A percentile compares a stretch with the other conserved stretches of the same genome.
Conservation (phyloP, 2,113 vertebrate species). For the Myotis brandtii region DNA sequence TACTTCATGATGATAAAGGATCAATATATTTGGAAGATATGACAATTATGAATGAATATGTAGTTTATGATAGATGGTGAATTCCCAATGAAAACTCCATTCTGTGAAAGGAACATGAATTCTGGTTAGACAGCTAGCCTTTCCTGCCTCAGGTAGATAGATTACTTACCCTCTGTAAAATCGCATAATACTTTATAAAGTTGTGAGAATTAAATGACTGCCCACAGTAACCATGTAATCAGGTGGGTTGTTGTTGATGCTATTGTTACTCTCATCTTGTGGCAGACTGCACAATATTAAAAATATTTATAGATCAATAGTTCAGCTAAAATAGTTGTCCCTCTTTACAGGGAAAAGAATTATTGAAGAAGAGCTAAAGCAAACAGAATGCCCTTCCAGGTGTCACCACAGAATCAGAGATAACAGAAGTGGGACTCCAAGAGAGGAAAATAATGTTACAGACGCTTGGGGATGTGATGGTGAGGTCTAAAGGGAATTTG, state of each 20-base stretch:
- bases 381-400: not conserved
- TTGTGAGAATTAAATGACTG: not conserved
- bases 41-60: not conserved
- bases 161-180: not conserved
- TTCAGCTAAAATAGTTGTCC: not conserved
- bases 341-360: not conserved
- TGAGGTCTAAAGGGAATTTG: not conserved
- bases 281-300: not conserved
- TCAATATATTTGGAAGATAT: not conserved
- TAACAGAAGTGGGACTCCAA: not conserved
- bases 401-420: not conserved
- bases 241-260: not conserved
- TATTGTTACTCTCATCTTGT: not conserved
- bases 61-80: not conserved
- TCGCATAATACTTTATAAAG: not conserved
- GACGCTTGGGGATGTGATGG: not conserved
- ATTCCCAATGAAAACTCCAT: not conserved
- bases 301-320: not conserved
- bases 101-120: not conserved
- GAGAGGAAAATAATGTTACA: not conserved
- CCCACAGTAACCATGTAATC: not conserved
- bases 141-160: not conserved
- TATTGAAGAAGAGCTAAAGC: not conserved
- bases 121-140: not conserved
- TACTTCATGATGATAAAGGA: conserved; percentile 3